Evolutionary conservation across 2,113 vertebrate species (phyloP).

Genomic region (Dendrocopos noguchii): DNA sequence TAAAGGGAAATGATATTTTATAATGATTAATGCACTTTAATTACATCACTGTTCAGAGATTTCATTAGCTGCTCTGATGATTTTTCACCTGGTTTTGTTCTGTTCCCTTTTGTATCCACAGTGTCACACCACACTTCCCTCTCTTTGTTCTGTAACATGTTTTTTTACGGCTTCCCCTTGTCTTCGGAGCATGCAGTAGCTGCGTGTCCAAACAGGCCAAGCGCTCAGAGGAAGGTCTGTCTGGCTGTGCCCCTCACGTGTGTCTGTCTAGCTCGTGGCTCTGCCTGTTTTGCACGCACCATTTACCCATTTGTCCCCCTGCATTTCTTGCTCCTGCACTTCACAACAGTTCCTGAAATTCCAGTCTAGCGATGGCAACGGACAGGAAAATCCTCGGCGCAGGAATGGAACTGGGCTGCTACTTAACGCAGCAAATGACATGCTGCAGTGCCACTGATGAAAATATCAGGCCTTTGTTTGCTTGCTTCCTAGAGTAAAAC

Average conservation of each 20-base stretch:
- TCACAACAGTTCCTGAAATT: neutral
- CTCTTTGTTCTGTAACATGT: neutral
- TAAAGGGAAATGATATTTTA: slow-evolving; percentile 56
- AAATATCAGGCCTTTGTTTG: slow-evolving; percentile 29
- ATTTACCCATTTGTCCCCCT: neutral
- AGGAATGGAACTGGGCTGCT: neutral
- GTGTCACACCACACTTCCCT: neutral
- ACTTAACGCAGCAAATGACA: neutral
- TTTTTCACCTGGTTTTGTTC: slow-evolving; percentile 22
- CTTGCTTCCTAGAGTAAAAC: slow-evolving; percentile 31
- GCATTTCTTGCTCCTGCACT: neutral
- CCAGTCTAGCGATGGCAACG: neutral
- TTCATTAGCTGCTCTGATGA: slow-evolving; percentile 26
- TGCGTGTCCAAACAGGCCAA: slow-evolving; percentile 47
- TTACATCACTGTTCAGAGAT: slow-evolving; percentile 54
- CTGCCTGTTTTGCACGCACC: neutral
- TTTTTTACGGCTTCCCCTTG: neutral
- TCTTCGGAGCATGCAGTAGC: neutral
- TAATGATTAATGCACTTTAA: slow-evolving; percentile 62
- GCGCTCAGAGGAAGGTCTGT: neutral
- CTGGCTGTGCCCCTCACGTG: neutral
- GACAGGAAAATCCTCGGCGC: neutral
- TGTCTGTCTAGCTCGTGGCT: neutral
- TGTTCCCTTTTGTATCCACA: neutral
- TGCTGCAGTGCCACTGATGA: slow-evolving; percentile 3